These are phyloP conservation scores for Celastrina argiolus DNA, from an alignment of 2,888 invertebrate genomes.

Conservation along the genomic window DNA sequence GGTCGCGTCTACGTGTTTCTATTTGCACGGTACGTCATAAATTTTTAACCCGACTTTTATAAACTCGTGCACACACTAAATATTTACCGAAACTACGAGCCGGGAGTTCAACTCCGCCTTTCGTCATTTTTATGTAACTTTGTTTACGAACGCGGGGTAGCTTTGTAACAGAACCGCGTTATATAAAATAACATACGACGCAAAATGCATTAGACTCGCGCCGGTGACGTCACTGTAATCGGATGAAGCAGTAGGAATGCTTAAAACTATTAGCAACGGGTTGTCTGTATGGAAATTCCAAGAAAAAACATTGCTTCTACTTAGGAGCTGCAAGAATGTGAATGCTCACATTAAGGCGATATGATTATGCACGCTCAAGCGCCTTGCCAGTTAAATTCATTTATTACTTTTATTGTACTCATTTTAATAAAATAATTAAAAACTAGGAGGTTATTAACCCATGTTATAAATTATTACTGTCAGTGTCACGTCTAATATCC, in stretches of 20 bases:
- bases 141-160: not conserved
- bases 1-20: not conserved
- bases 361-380: not conserved
- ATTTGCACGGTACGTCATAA: conserved; percentile 1
- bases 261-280: conserved; percentile 39
- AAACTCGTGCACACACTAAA: conserved; percentile 4
- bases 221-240: conserved; percentile 37
- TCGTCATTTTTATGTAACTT: conserved; percentile 6
- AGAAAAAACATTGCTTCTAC: conserved; percentile 18
- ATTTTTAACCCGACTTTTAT: conserved; percentile 11
- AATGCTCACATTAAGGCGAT: not conserved
- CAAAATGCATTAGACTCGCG: conserved; percentile 29
- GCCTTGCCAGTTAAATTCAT: conserved; percentile 2
- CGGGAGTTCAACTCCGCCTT: not conserved
- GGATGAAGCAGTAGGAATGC: conserved; percentile 52
- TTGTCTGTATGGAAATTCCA: conserved; percentile 27
- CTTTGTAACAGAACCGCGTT: not conserved
- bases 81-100: conserved; percentile 4
- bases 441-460: too few relatives aligned
- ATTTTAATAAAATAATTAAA: not conserved
- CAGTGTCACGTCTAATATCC: too few relatives aligned
- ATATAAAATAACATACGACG: conserved; percentile 24
- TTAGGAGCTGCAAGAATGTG: not conserved
- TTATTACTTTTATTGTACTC: not conserved
- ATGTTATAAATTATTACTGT: too few relatives aligned